A percentile compares a stretch with the other conserved stretches of the same genome.
Evolutionary conservation across 2,113 vertebrate genomes (phyloP).

Genomic region (Semnornis frantzii): DNA sequence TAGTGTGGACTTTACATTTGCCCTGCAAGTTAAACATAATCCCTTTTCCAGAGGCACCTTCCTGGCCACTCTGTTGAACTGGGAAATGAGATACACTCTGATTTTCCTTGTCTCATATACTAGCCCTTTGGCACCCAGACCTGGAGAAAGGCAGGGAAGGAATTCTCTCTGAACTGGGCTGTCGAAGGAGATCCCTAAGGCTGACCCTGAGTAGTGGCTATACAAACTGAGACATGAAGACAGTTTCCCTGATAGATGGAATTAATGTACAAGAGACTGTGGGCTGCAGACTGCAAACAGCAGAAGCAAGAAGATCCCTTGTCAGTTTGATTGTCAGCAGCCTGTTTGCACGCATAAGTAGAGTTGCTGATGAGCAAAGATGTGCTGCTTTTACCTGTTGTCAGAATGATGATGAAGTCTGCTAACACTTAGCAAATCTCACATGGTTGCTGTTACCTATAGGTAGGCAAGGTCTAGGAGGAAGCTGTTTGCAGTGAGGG

Average conservation of each 20-base stretch:
- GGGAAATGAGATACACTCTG: background rate
- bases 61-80: background rate
- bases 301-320: background rate
- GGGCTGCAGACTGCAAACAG: background rate
- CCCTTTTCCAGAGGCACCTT: background rate
- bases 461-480: background rate
- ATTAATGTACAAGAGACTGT: background rate
- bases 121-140: background rate
- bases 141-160: background rate
- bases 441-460: background rate
- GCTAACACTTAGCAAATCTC: background rate
- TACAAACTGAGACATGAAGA: background rate
- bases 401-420: background rate
- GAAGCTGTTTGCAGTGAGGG: too few species aligned
- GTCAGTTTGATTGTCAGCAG: conserved; percentile 22
- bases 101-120: background rate
- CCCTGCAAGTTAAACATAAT: background rate
- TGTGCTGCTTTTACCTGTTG: background rate
- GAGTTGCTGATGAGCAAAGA: background rate
- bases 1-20: background rate
- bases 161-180: background rate
- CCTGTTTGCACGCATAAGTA: background rate
- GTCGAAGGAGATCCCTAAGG: background rate
- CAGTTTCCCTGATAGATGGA: background rate
- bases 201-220: background rate